A percentile compares a stretch with the other conserved stretches of the same genome.
Evolutionary conservation across 2,113 vertebrate species (phyloP).

Genomic region (Actinemys pallida): DNA sequence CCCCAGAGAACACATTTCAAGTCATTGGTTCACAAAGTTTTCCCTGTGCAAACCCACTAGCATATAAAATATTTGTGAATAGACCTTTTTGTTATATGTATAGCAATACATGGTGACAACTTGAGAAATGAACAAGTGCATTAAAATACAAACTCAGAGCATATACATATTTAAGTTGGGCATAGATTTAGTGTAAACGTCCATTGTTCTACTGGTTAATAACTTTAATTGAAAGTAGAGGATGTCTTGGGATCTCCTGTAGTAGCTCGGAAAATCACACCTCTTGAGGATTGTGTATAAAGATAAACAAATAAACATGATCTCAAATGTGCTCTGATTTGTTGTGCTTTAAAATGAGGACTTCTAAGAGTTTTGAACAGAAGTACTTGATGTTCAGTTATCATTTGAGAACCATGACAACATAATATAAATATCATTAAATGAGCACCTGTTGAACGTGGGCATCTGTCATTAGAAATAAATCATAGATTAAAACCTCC

Average conservation of each 20-base stretch:
- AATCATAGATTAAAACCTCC: not conserved
- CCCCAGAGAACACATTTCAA: not conserved
- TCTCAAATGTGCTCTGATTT: not conserved
- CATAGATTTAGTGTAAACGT: not conserved
- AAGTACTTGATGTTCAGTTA: not conserved
- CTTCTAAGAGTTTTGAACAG: not conserved
- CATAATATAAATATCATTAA: not conserved
- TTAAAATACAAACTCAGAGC: not conserved
- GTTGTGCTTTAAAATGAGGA: not conserved
- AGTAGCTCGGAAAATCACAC: not conserved
- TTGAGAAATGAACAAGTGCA: not conserved
- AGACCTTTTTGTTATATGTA: not conserved
- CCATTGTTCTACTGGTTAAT: not conserved
- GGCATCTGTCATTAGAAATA: not conserved
- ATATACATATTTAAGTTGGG: not conserved
- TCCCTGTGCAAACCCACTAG: not conserved
- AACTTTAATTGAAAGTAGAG: not conserved
- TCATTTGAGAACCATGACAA: not conserved
- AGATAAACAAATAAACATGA: not conserved
- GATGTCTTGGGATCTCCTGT: not conserved
- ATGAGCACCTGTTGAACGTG: not conserved
- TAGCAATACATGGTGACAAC: not conserved
- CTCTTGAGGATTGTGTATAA: not conserved
- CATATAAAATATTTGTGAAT: not conserved
- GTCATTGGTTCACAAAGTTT: not conserved